Evolutionary conservation across 2,113 vertebrate species (phyloP).

Genomic region (Epinephelus cyanopodus): DNA sequence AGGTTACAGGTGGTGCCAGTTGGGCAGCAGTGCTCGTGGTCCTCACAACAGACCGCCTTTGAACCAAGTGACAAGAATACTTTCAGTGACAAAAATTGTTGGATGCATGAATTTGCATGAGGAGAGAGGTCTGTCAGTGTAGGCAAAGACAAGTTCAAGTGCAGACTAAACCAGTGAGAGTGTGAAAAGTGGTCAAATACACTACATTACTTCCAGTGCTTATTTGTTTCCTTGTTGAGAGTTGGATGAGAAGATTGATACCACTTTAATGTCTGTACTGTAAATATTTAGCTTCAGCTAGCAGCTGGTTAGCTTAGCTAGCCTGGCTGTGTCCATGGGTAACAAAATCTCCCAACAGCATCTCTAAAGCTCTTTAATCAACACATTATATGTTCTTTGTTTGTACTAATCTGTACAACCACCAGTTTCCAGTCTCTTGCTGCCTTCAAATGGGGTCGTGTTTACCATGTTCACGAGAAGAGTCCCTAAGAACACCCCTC

Average conservation of each 20-base stretch:
- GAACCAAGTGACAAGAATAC: neutral
- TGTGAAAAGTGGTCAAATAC: neutral
- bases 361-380: neutral
- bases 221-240: neutral
- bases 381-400: neutral
- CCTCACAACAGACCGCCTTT: slow-evolving; percentile 82
- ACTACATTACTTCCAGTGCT: neutral
- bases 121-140: neutral
- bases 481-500: no score
- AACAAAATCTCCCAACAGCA: neutral
- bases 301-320: no score
- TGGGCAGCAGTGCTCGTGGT: slow-evolving; percentile 78
- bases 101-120: neutral
- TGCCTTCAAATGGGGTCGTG: no score
- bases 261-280: no score
- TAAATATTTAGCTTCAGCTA: no score
- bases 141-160: neutral
- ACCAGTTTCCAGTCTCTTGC: neutral
- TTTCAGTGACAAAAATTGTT: neutral
- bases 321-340: no score
- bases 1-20: slow-evolving; percentile 51
- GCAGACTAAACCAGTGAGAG: neutral
- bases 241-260: neutral
- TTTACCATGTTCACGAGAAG: no score
- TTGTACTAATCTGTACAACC: neutral